Percentiles rank a stretch among this genome's conserved stretches.
phyloP scores from a whole-genome alignment of 1,140 invertebrate species.

The Streblospio benedicti region DNA sequence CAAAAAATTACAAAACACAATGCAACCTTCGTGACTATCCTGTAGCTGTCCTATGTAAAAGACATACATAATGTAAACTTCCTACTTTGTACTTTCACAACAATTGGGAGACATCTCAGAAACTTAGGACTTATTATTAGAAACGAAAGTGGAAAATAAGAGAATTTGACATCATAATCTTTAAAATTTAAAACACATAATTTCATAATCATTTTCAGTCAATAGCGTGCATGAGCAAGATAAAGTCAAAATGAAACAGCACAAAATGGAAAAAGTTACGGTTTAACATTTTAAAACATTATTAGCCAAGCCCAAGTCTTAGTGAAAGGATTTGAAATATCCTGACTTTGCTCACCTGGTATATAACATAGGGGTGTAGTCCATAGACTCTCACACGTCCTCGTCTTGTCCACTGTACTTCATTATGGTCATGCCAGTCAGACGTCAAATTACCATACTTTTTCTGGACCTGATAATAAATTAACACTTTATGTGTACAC shows the following conservation, averaged over 20 bases:
- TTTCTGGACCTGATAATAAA: constrained; percentile 68
- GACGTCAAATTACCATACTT: constrained; percentile 59
- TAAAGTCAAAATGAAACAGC: neutral
- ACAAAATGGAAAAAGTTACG: neutral
- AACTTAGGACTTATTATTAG: no score
- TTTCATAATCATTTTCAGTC: neutral
- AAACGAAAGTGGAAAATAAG: no score
- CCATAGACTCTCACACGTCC: constrained; percentile 63
- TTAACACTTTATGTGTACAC: constrained; percentile 65
- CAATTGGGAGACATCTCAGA: no score
- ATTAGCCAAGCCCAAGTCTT: no score
- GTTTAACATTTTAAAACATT: no score
- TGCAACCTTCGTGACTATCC: no score
- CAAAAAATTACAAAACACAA: no score
- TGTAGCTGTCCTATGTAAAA: no score
- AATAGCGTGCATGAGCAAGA: neutral
- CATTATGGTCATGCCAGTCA: constrained; percentile 67
- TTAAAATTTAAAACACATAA: neutral
- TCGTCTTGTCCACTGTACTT: constrained; percentile 55
- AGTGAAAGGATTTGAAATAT: no score
- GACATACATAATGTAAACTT: no score
- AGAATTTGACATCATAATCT: no score
- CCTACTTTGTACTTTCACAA: no score
- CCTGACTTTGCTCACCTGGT: constrained; percentile 56
- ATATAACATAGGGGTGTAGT: constrained; percentile 78